Evolutionary conservation across 2,113 vertebrate species (phyloP).

Genomic region (Calyptomena viridis): DNA sequence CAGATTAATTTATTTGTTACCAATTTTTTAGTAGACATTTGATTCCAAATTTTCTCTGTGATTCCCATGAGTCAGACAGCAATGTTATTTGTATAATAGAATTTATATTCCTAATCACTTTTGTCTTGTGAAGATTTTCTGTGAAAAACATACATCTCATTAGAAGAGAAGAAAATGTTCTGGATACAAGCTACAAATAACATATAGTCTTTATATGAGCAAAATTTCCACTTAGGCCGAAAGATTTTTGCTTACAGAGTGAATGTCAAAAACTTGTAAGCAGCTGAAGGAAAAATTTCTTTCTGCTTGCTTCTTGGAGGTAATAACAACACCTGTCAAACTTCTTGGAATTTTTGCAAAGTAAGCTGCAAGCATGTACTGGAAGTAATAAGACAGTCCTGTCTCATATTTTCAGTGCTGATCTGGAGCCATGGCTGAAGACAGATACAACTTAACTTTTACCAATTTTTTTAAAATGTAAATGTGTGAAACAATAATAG

Average conservation of each 20-base stretch:
- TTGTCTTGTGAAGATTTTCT: neutral
- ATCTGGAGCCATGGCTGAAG: neutral
- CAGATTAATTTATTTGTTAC: neutral
- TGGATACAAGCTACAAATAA: neutral
- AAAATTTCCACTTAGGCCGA: neutral
- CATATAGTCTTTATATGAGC: neutral
- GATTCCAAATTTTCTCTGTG: neutral
- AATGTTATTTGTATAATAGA: neutral
- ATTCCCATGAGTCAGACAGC: neutral
- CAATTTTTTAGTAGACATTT: neutral
- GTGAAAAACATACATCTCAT: neutral
- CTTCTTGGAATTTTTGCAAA: neutral
- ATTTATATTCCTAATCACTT: neutral
- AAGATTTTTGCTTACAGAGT: neutral
- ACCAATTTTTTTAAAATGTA: neutral
- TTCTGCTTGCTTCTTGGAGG: neutral
- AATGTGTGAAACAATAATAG: neutral
- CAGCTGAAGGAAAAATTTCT: neutral
- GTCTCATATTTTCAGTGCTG: neutral
- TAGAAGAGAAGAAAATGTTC: neutral
- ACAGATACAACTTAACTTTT: neutral
- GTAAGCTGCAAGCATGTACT: neutral
- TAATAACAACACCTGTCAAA: neutral
- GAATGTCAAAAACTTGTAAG: neutral
- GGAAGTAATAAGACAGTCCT: neutral